Base-by-base conservation (phyloP, 2,888 invertebrate species). In the Drosophila leonis region DNA sequence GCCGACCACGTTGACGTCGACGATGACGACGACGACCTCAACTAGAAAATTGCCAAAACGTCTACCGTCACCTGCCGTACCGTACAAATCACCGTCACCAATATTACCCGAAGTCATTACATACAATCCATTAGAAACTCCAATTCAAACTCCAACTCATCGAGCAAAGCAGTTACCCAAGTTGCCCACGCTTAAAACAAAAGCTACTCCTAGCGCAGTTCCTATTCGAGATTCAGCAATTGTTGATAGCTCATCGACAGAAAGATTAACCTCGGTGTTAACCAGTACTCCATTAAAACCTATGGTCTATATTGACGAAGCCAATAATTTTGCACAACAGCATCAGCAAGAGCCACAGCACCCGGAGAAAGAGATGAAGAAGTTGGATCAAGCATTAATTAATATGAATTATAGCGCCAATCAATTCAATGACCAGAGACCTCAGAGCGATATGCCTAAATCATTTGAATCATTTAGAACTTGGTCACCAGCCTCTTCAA, bases 31-130 rank as follows among this genome's bases (percentile, higher is more conserved):
- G 31, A 33, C 65, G 52, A 70, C 72, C 20, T 69, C 78, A 70
- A 52, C 79, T 75, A 86, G 90, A 75, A 91, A 91, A 89, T 88
- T 90, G 81, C 91, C 91, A 77, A 90, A 90, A 82, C 82, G 81
- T 70, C 75, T 90, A 59, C 90, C 90, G 62, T 83, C 82, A 66
- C 90, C 86, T 48, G 59, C 59, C 13, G 15, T 59, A 29, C 74
- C 75, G 49, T 75, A 65, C 54, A 80, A 84, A 65, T 18, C 70
- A 55, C 12, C 61, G 54, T 29, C 65, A 29, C 56, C 48, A 29
- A 18, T 18, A 59, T 29, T 35, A 27, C 4, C 52, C 18, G 65
- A 59, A 20, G 42, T 62, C 33, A 51, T 51, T 24, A 29, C 46
- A 37, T 39, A 42, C 12, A 39, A n/a, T 54, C 10, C 51, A 49